Base-by-base conservation (phyloP, 2,888 invertebrate species). In the Oscheius myriophilus region DNA sequence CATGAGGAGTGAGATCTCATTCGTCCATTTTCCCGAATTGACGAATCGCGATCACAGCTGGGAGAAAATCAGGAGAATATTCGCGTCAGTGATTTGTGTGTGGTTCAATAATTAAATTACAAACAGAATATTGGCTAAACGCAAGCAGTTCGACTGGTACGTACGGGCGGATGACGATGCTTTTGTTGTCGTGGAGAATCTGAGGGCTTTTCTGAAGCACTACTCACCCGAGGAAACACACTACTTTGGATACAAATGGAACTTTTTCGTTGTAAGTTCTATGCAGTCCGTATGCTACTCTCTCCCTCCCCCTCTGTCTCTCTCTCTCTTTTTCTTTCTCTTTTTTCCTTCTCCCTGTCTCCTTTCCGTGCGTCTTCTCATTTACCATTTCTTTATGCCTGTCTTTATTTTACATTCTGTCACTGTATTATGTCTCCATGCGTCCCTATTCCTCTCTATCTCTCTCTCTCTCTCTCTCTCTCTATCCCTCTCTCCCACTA, bases 91-190 rank as follows among this genome's bases (percentile, higher is more conserved):
- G 33, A 9, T 6, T 6, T 6, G 33, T 33, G 64, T 23, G 14
- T 18, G 16, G 1, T 25, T 3, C n/a, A 45, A 33, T 18, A 18
- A 57, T 16, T 16, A 21, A 45, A n/a, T 25, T 11, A 14, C 21
- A 16, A 25, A 25, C 9, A 69, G 52, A 54, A 23, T 52, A 11
- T 43, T 33, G 9, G 26, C 57, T 25, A 33, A 53, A 4, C 14
- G 18, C 39, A 23, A 63, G 39, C 21, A 33, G 33, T 82, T 72
- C 65, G 82, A 82, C 64, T 82, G 82, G 82, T 82, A 81, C 63
- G 70, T 82, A 16, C 67, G 82, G 49, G 82, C 82, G 11, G 82
- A 82, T 45, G 82, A 82, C 67, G 82, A 82, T 58, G 76, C 82
- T 2, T 82, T 78, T 66, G 73, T 80, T 57, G 58, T 82, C 21